Evolutionary conservation across 2,797 vertebrate genomes (phyloP).

Genomic region (Sebastes paucispinis): DNA sequence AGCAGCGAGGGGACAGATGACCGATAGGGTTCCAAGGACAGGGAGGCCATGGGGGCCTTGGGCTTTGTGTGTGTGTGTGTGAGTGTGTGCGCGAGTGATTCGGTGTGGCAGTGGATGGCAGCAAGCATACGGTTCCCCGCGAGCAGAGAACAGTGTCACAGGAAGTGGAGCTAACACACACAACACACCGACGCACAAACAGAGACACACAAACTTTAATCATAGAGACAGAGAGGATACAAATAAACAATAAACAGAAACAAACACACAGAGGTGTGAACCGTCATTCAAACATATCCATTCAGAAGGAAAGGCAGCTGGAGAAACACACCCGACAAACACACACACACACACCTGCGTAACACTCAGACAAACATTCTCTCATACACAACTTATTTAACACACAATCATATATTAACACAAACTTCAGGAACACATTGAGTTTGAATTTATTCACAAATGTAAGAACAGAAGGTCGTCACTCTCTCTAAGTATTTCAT

Average conservation of each 20-base stretch:
- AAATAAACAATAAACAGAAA: slow-evolving; percentile 4
- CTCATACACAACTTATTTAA: neutral
- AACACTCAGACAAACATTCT: neutral
- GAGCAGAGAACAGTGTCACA: slow-evolving; percentile 61
- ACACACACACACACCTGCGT: neutral
- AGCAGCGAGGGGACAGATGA: slow-evolving; percentile 65
- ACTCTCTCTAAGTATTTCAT: neutral
- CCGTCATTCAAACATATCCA: slow-evolving; percentile 8
- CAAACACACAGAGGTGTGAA: slow-evolving; percentile 24
- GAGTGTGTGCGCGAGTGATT: slow-evolving; percentile 52
- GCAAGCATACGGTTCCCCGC: slow-evolving; percentile 70
- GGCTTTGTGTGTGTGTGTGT: slow-evolving; percentile 22
- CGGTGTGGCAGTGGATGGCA: slow-evolving; percentile 69
- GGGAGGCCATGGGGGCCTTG: slow-evolving; percentile 40
- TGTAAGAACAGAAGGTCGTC: neutral
- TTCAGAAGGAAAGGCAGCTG: slow-evolving; percentile 17
- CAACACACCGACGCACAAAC: slow-evolving; percentile 24
- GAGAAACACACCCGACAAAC: neutral
- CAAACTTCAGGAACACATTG: neutral
- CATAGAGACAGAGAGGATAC: neutral
- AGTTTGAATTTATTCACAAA: no score
- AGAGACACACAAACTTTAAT: slow-evolving; percentile 15
- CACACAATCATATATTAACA: neutral
- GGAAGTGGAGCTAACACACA: slow-evolving; percentile 39
- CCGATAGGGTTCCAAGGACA: slow-evolving; percentile 72